phyloP scores from a whole-genome alignment of 1,140 invertebrate genomes.

The Chironomus striatipennis region DNA sequence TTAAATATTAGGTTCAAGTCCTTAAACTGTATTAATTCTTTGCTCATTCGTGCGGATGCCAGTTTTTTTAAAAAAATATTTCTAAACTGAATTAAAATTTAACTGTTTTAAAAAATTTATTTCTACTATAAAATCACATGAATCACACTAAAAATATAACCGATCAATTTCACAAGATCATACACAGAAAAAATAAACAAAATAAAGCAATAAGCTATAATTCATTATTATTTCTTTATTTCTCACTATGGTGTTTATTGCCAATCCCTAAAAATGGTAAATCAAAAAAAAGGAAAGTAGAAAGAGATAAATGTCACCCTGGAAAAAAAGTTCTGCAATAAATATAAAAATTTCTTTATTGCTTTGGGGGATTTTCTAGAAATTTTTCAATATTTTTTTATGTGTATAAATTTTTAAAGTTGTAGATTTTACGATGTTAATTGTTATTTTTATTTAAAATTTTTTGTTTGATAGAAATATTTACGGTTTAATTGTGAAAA shows the following conservation, averaged over 20 bases:
- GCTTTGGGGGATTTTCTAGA: not conserved
- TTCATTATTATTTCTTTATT: slow-evolving; percentile 16
- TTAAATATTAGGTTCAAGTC: too few species aligned
- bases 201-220: not conserved
- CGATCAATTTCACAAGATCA: not conserved
- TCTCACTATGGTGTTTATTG: not conserved
- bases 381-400: not conserved
- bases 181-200: not conserved
- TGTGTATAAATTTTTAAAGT: not conserved
- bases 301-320: not conserved
- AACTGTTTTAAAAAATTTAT: too few species aligned
- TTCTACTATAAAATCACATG: too few species aligned
- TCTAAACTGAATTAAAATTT: too few species aligned
- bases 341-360: not conserved
- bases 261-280: too few species aligned
- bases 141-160: not conserved
- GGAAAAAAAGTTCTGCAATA: not conserved
- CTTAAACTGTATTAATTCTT: too few species aligned
- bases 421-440: slow-evolving; percentile 19
- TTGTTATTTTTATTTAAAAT: not conserved
- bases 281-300: too few species aligned
- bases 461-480: too few species aligned
- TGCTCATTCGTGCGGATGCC: too few species aligned
- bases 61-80: too few species aligned
- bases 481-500: too few species aligned